Evolutionary conservation across 2,113 vertebrate genomes (phyloP).

Genomic region (Trichomycterus rosablanca): DNA sequence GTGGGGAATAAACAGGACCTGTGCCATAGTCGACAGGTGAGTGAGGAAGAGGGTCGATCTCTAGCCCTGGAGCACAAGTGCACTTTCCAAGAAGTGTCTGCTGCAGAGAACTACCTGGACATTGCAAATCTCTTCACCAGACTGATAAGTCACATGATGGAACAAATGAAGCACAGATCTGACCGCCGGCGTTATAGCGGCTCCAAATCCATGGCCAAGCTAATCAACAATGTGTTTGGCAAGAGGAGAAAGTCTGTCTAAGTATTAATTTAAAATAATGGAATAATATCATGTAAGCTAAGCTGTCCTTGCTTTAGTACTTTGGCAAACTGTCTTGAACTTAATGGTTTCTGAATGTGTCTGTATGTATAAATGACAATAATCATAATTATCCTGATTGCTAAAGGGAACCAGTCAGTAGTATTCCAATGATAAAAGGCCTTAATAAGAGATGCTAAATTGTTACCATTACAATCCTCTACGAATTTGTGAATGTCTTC

Average conservation of each 20-base stretch:
- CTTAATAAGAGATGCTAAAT: too few species aligned
- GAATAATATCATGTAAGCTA: too few species aligned
- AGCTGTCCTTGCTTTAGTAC: too few species aligned
- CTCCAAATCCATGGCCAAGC: constrained; percentile 72
- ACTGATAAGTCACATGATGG: constrained; percentile 67
- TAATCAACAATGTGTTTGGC: constrained; percentile 73
- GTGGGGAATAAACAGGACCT: constrained; percentile 73
- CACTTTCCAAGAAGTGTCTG: constrained; percentile 70
- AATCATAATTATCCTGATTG: too few species aligned
- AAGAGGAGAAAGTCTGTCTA: constrained; percentile 73
- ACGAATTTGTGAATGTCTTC: too few species aligned
- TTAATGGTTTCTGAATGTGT: too few species aligned
- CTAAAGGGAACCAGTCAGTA: too few species aligned
- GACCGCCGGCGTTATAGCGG: constrained; percentile 68
- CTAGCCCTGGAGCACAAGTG: constrained; percentile 64
- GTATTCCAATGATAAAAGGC: too few species aligned
- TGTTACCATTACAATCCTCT: too few species aligned
- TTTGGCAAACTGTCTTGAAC: too few species aligned
- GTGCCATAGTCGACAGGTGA: constrained; percentile 66
- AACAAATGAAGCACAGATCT: constrained; percentile 60
- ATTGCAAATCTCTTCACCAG: constrained; percentile 66
- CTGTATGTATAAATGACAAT: too few species aligned
- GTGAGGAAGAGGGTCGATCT: constrained; percentile 63
- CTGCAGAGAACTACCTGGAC: constrained; percentile 69
- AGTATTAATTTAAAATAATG: constrained; percentile 19